Evolutionary conservation across 2,113 vertebrate genomes (phyloP).

Genomic region (Sminthopsis crassicaudata): DNA sequence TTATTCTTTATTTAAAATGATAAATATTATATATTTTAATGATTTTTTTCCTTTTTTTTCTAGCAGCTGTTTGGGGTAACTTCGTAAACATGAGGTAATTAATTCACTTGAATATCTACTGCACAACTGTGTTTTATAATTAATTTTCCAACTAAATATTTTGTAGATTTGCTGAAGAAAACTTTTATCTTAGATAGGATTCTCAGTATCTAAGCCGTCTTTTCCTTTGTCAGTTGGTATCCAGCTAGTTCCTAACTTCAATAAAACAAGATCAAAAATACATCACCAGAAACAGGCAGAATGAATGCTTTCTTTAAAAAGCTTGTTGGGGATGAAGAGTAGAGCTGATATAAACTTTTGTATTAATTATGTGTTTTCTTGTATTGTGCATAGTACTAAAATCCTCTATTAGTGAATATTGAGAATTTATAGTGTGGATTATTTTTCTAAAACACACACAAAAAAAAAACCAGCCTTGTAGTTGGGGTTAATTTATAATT

Average conservation of each 20-base stretch:
- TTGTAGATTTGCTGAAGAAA: not conserved
- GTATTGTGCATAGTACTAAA: rapidly evolving
- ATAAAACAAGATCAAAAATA: not conserved
- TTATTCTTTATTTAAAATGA: constrained; percentile 4
- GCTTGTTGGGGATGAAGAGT: not conserved
- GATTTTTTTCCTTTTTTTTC: constrained; percentile 61
- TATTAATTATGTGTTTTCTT: not conserved
- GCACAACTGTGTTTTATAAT: constrained; percentile 23
- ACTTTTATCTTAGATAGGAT: not conserved
- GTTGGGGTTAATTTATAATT: not conserved
- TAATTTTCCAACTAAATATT: not conserved
- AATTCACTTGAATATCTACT: constrained; percentile 60
- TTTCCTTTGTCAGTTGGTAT: not conserved
- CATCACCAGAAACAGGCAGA: not conserved
- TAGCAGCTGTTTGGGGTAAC: constrained; percentile 90
- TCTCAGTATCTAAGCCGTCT: not conserved
- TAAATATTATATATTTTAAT: constrained; percentile 42
- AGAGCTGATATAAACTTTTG: not conserved
- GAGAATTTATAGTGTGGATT: not conserved
- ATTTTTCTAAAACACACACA: not conserved
- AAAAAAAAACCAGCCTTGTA: not conserved
- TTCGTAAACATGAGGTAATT: constrained; percentile 89
- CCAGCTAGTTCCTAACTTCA: not conserved
- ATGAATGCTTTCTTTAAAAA: not conserved
- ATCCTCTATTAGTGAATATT: no score